Percentiles rank a stretch among this genome's conserved stretches.
Conservation (phyloP, 1,140 invertebrate genomes). For the Laodelphax striatellus region DNA sequence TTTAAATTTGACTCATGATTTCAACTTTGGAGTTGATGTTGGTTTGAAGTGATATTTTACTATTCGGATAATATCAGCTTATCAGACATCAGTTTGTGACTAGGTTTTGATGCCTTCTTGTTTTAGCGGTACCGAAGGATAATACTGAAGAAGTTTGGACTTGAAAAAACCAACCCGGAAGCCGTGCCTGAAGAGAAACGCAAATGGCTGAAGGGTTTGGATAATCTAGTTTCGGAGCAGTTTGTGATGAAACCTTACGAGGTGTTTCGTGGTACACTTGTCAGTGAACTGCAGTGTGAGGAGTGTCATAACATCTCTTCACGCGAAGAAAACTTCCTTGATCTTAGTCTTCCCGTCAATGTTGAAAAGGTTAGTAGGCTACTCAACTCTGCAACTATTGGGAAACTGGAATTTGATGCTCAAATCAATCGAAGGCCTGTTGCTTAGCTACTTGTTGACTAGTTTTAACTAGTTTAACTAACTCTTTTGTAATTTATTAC, state of each 20-base stretch:
- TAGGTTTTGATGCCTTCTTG: too few species aligned
- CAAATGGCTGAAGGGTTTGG: slow-evolving; percentile 48
- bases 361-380: slow-evolving; percentile 45
- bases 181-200: slow-evolving; percentile 60
- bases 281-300: slow-evolving; percentile 81
- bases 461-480: too few species aligned
- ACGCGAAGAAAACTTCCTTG: slow-evolving; percentile 83
- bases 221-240: slow-evolving; percentile 19
- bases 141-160: slow-evolving; percentile 57
- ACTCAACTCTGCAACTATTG: background rate
- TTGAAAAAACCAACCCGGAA: slow-evolving; percentile 52
- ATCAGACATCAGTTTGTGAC: too few species aligned
- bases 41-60: too few species aligned
- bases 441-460: too few species aligned
- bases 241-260: slow-evolving; percentile 31
- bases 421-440: too few species aligned
- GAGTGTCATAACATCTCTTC: slow-evolving; percentile 77
- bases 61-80: too few species aligned
- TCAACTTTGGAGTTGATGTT: too few species aligned
- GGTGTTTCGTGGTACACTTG: slow-evolving; percentile 76
- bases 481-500: too few species aligned
- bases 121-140: slow-evolving; percentile 57
- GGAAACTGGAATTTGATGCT: background rate
- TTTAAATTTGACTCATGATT: too few species aligned
- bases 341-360: slow-evolving; percentile 82